Evolutionary conservation across 2,888 invertebrate species (phyloP).

Genomic region (Eretmocerus hayati): DNA sequence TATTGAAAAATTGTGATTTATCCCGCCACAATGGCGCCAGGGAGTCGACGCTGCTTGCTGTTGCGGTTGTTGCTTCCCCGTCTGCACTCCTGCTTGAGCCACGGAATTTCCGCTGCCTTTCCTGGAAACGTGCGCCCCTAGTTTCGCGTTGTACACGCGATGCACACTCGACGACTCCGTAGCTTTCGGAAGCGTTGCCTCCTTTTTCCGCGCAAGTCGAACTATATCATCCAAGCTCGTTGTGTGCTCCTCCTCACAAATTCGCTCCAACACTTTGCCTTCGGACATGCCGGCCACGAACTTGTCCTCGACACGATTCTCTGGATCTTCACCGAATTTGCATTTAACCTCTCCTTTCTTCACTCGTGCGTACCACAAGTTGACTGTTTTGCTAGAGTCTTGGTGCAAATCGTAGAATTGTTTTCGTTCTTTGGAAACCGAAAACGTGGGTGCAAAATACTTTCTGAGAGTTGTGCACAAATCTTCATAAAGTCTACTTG

Average conservation of each 20-base stretch:
- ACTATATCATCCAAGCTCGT: conserved; percentile 4
- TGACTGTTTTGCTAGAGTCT: conserved; percentile 18
- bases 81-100: too few relatives aligned
- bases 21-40: neutral
- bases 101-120: too few relatives aligned
- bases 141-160: too few relatives aligned
- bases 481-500: conserved; percentile 15
- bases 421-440: conserved; percentile 17
- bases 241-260: neutral
- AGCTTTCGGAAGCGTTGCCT: conserved; percentile 3
- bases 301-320: conserved; percentile 26
- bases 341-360: conserved; percentile 26
- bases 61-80: neutral
- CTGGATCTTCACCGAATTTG: conserved; percentile 14
- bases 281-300: conserved; percentile 18
- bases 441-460: conserved; percentile 21
- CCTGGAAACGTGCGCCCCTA: neutral
- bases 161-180: too few relatives aligned
- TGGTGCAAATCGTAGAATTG: conserved; percentile 26
- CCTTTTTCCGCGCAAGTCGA: conserved; percentile 22
- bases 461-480: conserved; percentile 20
- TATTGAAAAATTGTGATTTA: neutral
- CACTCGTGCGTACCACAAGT: conserved; percentile 4
- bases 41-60: neutral
- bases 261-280: conserved; percentile 16